Percentiles rank a stretch among this genome's conserved stretches.
These are phyloP conservation scores for Lagria hirta DNA, from an alignment of 2,888 invertebrate genomes.

Conservation along the genomic window DNA sequence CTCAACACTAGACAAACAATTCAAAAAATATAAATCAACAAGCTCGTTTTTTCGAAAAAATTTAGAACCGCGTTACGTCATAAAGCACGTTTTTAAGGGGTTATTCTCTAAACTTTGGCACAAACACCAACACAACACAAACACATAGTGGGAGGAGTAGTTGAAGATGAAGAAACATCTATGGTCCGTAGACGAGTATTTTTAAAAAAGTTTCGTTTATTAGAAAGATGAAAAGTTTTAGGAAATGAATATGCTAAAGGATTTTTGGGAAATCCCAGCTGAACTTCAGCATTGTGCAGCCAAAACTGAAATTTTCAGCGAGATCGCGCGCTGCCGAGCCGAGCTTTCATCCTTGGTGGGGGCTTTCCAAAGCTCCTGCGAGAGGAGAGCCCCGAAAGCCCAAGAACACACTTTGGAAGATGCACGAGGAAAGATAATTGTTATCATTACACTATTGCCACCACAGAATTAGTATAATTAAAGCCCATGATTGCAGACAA, in stretches of 20 bases:
- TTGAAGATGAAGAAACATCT: constrained; percentile 8
- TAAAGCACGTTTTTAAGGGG: constrained; percentile 26
- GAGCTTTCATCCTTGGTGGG: no score
- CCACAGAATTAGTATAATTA: no score
- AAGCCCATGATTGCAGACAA: no score
- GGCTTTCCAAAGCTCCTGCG: constrained; percentile 30
- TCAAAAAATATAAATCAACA: constrained; percentile 23
- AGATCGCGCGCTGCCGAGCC: constrained; percentile 2
- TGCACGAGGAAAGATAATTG: constrained; percentile 22
- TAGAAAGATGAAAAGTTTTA: no score
- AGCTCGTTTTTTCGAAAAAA: constrained; percentile 14
- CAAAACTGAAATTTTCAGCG: constrained; percentile 36
- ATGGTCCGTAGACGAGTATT: constrained; percentile 10
- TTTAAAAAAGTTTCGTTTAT: no score
- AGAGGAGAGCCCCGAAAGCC: constrained; percentile 19
- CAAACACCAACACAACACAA: constrained; percentile 7
- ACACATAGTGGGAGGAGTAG: constrained; percentile 9
- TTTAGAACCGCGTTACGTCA: constrained; percentile 29
- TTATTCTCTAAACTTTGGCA: constrained; percentile 11
- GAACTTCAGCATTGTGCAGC: constrained; percentile 41
- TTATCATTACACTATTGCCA: no score
- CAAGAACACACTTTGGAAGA: constrained; percentile 10
- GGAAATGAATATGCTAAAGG: constrained; percentile 17
- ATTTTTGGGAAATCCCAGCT: constrained; percentile 25
- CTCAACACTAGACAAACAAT: constrained; percentile 16